Percentiles rank a stretch among this genome's conserved stretches.
phyloP scores from a whole-genome alignment of 2,113 vertebrate genomes.

The Erinaceus europaeus region DNA sequence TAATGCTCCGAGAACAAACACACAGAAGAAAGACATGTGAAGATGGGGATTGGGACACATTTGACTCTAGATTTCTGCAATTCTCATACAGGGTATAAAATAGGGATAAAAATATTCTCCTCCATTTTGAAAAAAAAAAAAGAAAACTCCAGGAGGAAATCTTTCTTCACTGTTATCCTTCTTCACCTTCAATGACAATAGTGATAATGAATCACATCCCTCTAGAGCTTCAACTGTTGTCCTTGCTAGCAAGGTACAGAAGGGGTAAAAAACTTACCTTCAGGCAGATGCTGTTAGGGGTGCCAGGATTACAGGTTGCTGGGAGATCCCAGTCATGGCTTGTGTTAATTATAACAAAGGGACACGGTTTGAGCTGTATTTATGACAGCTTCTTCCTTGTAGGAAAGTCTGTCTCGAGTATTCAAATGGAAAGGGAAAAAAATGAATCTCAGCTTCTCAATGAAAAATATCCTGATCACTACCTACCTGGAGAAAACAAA shows the following conservation, averaged over 20 bases:
- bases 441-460: background rate
- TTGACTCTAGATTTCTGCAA: background rate
- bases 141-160: background rate
- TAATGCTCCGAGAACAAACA: background rate
- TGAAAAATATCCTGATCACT: background rate
- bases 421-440: background rate
- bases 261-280: background rate
- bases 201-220: background rate
- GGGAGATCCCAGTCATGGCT: no score
- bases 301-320: rapidly evolving
- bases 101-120: background rate
- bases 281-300: rapidly evolving
- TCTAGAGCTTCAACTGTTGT: background rate
- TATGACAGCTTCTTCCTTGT: rapidly evolving
- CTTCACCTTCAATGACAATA: background rate
- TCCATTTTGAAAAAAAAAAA: background rate
- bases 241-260: background rate
- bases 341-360: rapidly evolving
- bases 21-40: background rate
- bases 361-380: rapidly evolving
- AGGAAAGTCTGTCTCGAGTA: background rate
- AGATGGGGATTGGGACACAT: rapidly evolving
- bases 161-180: background rate
- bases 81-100: background rate
- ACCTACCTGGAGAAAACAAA: background rate